phyloP scores from a whole-genome alignment of 35 echinoderm and acorn worm species.

The Apostichopus parvimensis region DNA sequence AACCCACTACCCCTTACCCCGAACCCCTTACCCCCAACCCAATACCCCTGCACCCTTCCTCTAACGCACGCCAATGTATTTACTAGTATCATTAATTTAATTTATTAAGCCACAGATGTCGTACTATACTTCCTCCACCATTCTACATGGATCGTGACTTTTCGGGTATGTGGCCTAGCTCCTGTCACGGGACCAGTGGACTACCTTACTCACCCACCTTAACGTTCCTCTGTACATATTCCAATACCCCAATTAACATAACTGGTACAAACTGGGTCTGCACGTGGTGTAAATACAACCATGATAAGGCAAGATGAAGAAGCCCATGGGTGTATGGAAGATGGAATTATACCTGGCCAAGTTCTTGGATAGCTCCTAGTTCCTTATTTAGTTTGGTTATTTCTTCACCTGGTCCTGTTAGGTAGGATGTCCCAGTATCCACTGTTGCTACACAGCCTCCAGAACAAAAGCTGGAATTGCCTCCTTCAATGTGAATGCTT shows the following conservation, averaged over 20 bases:
- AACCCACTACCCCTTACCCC: too few relatives aligned
- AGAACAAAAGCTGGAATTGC: conserved; percentile 13
- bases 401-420: conserved; percentile 71
- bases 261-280: background rate
- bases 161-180: background rate
- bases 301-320: too few relatives aligned
- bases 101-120: too few relatives aligned
- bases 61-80: too few relatives aligned
- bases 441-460: conserved; percentile 69
- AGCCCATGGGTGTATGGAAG: background rate
- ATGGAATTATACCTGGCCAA: background rate
- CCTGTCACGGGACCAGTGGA: background rate
- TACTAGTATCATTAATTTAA: too few relatives aligned
- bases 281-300: background rate
- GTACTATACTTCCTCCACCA: too few relatives aligned
- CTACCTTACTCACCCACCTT: too few relatives aligned
- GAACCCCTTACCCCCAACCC: too few relatives aligned
- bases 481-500: background rate
- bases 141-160: too few relatives aligned
- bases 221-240: too few relatives aligned
- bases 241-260: background rate
- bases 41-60: too few relatives aligned
- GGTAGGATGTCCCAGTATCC: conserved; percentile 79
- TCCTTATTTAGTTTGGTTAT: conserved; percentile 52
- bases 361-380: conserved; percentile 46